Percentiles rank a stretch among this genome's conserved stretches.
These are phyloP conservation scores for Blennius ocellaris DNA, from an alignment of 2,113 vertebrate species.

Conservation along the genomic window DNA sequence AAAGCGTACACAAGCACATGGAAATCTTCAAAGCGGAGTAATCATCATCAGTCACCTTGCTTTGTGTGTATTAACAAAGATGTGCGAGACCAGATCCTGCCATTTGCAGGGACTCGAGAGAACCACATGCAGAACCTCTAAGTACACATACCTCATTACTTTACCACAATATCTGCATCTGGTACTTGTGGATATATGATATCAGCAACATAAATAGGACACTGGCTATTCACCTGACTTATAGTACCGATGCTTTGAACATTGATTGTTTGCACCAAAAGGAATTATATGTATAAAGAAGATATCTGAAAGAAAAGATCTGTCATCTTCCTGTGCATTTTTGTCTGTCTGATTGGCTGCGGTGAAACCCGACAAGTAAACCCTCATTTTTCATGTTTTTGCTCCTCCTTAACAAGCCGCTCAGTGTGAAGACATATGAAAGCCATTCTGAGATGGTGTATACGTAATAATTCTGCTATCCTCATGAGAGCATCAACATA, in stretches of 20 bases:
- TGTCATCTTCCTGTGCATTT: neutral
- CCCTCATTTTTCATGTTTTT: neutral
- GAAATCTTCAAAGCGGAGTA: slow-evolving; percentile 45
- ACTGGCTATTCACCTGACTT: slow-evolving; percentile 1
- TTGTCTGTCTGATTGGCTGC: neutral
- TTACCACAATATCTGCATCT: slow-evolving; percentile 4
- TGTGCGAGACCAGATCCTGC: neutral
- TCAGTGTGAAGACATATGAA: slow-evolving; percentile 6
- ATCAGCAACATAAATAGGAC: slow-evolving; percentile 2
- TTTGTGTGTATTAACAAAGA: slow-evolving; percentile 5
- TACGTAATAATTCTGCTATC: neutral
- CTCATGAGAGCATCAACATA: slow-evolving; percentile 12
- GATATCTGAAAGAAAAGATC: too few relatives aligned
- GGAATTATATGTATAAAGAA: too few relatives aligned
- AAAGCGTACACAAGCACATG: slow-evolving; percentile 17
- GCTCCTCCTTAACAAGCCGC: slow-evolving; percentile 9
- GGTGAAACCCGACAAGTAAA: neutral
- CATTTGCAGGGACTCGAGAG: slow-evolving; percentile 9
- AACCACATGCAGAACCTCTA: slow-evolving; percentile 17
- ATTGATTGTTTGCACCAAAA: neutral
- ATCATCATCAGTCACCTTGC: slow-evolving; percentile 18
- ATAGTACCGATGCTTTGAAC: neutral
- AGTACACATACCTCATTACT: slow-evolving; percentile 10
- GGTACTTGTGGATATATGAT: neutral
- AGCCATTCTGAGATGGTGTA: slow-evolving; percentile 25